Evolutionary conservation across 2,888 invertebrate species (phyloP), one percentile per base, ranked within the genome.

Genomic region (Brenthis hecate): DNA sequence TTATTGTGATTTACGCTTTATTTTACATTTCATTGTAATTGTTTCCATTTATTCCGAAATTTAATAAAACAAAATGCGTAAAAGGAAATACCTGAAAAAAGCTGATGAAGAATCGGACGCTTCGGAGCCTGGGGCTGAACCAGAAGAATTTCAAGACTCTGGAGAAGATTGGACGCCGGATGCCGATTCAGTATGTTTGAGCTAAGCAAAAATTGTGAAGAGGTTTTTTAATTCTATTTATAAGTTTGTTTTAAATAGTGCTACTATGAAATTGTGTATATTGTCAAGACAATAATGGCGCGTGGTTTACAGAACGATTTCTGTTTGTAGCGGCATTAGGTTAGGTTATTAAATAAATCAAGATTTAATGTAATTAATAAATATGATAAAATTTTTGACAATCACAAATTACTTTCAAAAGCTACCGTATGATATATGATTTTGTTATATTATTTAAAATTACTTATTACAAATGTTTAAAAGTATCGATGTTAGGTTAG

Each of bases 141-240:
- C 92, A 73, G 93, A 93, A 88, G 93, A 93, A 78, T 93, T 93
- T 75, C 93, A 93, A 83, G 93, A 93, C 78, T 93, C 93, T 2
- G 93, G 93, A 56, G 93, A 93, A 84, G 93, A 93, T 85, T 93
- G 93, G 93, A 93, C 92, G 85, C 93, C 93, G 84, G 93, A 92
- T 78, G 93, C 92, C 79, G 92, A 91, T 84, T 76, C 91, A 80
- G 93, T 93, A 86, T 82, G 80, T 56, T 69, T 80, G 72, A 72
- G 55, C 72, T 61, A 55, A 54, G 32, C 23, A 57, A 60, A 16
- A 54, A 36, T 54, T 19, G 11, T 8, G 19, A 36, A 28, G 14
- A 53, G 13, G 3, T 53, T 54, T 2, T 62, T 5, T 14, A 14
- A 53, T 19, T 14, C n/a, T 56, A 47, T n/a, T 58, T 13, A 51